Evolutionary conservation across 1,140 invertebrate genomes (phyloP).

Genomic region (Tribolium castaneum): DNA sequence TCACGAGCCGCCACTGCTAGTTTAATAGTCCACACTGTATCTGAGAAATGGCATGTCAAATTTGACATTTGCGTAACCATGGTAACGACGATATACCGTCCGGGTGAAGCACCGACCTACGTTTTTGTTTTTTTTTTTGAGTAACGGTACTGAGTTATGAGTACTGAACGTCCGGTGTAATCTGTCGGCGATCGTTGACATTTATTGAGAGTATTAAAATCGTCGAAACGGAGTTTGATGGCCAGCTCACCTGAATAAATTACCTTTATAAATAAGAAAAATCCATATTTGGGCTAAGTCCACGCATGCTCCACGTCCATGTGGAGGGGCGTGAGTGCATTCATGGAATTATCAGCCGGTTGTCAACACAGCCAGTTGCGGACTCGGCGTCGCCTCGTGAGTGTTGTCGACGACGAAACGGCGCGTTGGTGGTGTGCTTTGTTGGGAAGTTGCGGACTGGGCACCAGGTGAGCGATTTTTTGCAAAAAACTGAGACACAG

Average conservation of each 20-base stretch:
- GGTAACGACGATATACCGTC: neutral
- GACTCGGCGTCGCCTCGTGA: neutral
- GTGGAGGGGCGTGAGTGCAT: slow-evolving; percentile 40
- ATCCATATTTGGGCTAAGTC: slow-evolving; percentile 30
- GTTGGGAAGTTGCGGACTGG: neutral
- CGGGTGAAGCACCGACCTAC: neutral
- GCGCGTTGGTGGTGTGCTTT: neutral
- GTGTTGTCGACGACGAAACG: neutral
- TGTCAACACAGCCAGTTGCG: slow-evolving; percentile 28
- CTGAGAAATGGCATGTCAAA: no score
- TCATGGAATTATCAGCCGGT: slow-evolving; percentile 39
- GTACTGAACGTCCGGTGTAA: no score
- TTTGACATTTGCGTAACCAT: no score
- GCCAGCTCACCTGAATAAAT: slow-evolving; percentile 27
- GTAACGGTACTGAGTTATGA: no score
- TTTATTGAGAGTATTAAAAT: neutral
- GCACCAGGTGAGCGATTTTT: neutral
- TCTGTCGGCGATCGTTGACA: no score
- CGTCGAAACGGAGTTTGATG: neutral
- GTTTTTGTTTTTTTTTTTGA: neutral
- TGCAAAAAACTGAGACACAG: neutral
- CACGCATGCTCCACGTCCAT: slow-evolving; percentile 39
- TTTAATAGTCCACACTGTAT: no score
- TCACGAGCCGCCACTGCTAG: no score
- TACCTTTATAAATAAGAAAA: slow-evolving; percentile 41